Evolutionary conservation across 2,888 invertebrate species (phyloP).

Genomic region (Pardosa pseudoannulata): DNA sequence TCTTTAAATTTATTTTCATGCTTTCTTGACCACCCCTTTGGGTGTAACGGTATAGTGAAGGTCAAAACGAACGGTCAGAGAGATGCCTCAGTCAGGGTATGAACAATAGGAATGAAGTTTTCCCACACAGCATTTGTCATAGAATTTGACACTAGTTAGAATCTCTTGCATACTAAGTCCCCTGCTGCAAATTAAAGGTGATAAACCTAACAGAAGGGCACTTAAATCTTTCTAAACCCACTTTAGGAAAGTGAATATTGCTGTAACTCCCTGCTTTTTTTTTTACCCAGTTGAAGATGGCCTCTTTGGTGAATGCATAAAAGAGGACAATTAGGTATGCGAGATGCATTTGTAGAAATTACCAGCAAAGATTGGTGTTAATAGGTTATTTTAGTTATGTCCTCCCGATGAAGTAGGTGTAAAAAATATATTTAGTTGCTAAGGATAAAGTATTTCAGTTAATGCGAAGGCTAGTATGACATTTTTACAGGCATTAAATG

Average conservation of each 20-base stretch:
- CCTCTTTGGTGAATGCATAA: too few species aligned
- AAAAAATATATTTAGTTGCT: too few species aligned
- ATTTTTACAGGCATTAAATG: too few species aligned
- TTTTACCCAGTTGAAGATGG: not conserved
- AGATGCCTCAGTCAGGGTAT: not conserved
- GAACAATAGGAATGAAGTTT: not conserved
- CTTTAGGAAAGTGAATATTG: not conserved
- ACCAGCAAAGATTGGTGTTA: too few species aligned
- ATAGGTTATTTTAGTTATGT: too few species aligned
- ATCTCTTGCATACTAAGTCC: slow-evolving; percentile 37
- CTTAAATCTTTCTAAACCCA: not conserved
- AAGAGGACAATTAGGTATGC: too few species aligned
- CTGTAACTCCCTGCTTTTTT: not conserved
- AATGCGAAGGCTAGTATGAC: too few species aligned
- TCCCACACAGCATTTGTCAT: slow-evolving; percentile 42
- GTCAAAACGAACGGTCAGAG: not conserved
- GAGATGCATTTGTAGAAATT: too few species aligned
- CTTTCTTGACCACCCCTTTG: not conserved
- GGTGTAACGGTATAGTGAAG: not conserved
- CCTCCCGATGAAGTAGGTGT: too few species aligned
- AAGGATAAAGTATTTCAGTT: too few species aligned
- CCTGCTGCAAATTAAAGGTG: not conserved
- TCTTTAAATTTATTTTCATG: not conserved
- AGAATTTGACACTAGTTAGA: slow-evolving; percentile 11
- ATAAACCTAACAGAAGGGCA: not conserved